Base-by-base conservation (phyloP, 2,888 invertebrate species). In the Boloria euphrosyne region DNA sequence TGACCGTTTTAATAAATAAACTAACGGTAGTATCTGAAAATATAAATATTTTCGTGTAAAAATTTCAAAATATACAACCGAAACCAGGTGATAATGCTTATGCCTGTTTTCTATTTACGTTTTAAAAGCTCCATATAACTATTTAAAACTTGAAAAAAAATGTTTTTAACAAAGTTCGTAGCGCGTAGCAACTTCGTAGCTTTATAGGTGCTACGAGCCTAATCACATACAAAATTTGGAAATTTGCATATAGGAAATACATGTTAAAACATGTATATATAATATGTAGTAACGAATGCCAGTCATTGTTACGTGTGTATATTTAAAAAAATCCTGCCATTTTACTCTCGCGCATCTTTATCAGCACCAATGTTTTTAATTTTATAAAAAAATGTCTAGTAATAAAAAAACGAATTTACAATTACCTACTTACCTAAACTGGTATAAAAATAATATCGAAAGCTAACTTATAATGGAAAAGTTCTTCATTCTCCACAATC, bases 101-200 rank as follows among this genome's bases (percentile, higher is more conserved):
- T 10, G 13, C 5, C 13, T 27, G 0, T 13, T 16, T 53, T 4
- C 31, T 38, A 10, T 38, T 38, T 38, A 38, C 10, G 31, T 10
- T 38, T 38, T 38, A 10, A 38, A 38, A 38, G 10, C 10, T 31
- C 31, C 2, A 38, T 38, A 38, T 38, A 38, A 38, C 10, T 38
- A 49, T 13, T 49, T 31, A 13, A 31, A 13, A 17, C 2, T 14
- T 49, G 31, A 5, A 49, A 16, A 60, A 63, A 60, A 66, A 59
- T 13, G 38, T 61, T 61, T 43, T 47, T 51, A 68, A 55, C 65
- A 65, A 43, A 53, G 73, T 78, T 80, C 86, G 85, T 86, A 86
- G 85, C 84, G 64, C 87, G 87, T 87, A 87, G 87, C 79, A 71
- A 66, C 70, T 72, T 80, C 86, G 87, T 86, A 86, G 86, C 82